These are phyloP conservation scores for Drepanosiphum platanoidis DNA, from an alignment of 2,888 invertebrate genomes.

Conservation along the genomic window DNA sequence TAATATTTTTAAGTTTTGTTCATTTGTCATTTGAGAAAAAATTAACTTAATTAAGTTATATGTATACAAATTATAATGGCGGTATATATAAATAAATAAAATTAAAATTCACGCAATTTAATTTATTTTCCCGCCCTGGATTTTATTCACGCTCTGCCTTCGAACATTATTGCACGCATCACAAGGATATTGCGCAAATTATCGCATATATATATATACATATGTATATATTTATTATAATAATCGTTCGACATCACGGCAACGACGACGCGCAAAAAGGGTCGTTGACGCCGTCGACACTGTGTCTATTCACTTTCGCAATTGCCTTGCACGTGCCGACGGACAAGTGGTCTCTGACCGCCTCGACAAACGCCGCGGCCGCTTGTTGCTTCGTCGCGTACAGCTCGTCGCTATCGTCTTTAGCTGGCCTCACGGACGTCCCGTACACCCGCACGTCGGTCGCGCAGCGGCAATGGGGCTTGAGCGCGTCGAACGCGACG, in stretches of 20 bases:
- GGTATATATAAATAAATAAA: too few species aligned
- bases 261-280: not conserved
- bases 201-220: too few species aligned
- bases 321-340: constrained; percentile 7
- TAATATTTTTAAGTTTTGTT: too few species aligned
- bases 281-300: not conserved
- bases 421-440: not conserved
- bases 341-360: constrained; percentile 5
- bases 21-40: too few species aligned
- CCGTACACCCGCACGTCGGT: not conserved
- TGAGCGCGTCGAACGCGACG: not conserved
- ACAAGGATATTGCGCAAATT: too few species aligned
- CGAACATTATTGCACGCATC: too few species aligned
- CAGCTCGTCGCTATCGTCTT: not conserved
- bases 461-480: not conserved
- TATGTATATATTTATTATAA: too few species aligned
- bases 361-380: not conserved
- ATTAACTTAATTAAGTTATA: too few species aligned
- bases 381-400: not conserved
- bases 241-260: not conserved
- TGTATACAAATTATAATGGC: too few species aligned
- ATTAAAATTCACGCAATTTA: too few species aligned
- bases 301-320: not conserved
- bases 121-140: too few species aligned
- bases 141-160: too few species aligned